Base-by-base conservation (phyloP, 2,888 invertebrate species). In the Ernsta delagoae region DNA sequence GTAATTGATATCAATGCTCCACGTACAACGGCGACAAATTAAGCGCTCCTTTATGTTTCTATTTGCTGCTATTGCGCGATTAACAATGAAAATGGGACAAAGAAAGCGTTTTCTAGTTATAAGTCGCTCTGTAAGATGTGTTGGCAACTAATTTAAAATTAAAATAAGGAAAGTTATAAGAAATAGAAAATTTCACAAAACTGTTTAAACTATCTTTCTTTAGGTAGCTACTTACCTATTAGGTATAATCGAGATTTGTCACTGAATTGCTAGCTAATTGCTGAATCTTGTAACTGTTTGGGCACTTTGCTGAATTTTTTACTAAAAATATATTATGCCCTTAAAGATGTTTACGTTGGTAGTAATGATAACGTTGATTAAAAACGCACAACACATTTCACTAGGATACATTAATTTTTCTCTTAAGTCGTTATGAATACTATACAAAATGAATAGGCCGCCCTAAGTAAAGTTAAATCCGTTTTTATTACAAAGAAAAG, bases 381-480 rank as follows among this genome's bases (percentile, higher is more conserved):
- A 53, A 53, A 54, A 24, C 8, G 12, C n/a, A 16, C 53, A 66
- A 60, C 48, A 66, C 50, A 16, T 56, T 59, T 16, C 39, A n/a
- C 53, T 41, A 31, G 16, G 36, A 41, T 89, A 88, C 87, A 39
- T 90, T 92, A 16, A 16, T 16, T 88, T 90, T 89, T 84, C 85
- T 84, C 84, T 86, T 84, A 87, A 84, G 83, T 88, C 85, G 85
- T 90, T 92, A 86, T 90, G 88, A 92, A 91, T 91, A 90, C 91
- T 91, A 91, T 90, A 92, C 90, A 90, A 89, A 91, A 90, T 90
- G 90, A 93, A 93, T 92, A 88, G 88, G 83, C 88, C 84, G 85
- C 89, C 91, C 91, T 92, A 92, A 92, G 91, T 91, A 92, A 93
- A 93, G 92, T 93, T 93, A 92, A 93, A 93, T 93, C 92, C 91